These are phyloP conservation scores for Nannoperca australis DNA, from an alignment of 2,797 vertebrate genomes.

Conservation along the genomic window DNA sequence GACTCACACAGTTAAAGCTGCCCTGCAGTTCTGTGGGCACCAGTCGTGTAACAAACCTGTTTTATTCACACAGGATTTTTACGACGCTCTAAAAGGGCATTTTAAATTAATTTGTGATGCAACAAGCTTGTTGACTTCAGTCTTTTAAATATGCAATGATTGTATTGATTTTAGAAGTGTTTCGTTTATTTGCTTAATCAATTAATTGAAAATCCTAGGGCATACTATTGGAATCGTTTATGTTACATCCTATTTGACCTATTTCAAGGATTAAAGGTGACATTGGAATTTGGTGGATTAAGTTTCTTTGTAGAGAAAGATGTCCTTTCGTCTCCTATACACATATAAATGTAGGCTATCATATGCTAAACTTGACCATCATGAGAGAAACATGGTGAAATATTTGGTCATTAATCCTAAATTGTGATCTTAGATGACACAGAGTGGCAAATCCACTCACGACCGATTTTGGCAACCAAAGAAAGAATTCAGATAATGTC, in stretches of 20 bases:
- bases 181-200: background rate
- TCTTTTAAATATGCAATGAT: background rate
- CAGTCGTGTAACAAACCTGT: conserved; percentile 30
- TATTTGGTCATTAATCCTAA: background rate
- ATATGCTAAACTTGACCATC: background rate
- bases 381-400: background rate
- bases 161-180: background rate
- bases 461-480: background rate
- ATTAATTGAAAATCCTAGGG: background rate
- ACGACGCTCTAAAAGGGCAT: background rate
- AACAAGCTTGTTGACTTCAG: background rate
- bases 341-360: background rate
- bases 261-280: background rate
- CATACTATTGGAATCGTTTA: background rate
- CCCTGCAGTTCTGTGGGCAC: conserved; percentile 41
- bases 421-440: background rate
- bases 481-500: background rate
- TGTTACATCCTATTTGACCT: background rate
- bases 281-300: background rate
- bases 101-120: conserved; percentile 7
- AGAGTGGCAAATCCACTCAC: background rate
- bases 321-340: background rate
- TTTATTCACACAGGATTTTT: conserved; percentile 26
- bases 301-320: background rate
- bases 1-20: conserved; percentile 43